These are phyloP conservation scores for Drosophila baimaii DNA, from an alignment of 1,140 invertebrate genomes.

Conservation along the genomic window DNA sequence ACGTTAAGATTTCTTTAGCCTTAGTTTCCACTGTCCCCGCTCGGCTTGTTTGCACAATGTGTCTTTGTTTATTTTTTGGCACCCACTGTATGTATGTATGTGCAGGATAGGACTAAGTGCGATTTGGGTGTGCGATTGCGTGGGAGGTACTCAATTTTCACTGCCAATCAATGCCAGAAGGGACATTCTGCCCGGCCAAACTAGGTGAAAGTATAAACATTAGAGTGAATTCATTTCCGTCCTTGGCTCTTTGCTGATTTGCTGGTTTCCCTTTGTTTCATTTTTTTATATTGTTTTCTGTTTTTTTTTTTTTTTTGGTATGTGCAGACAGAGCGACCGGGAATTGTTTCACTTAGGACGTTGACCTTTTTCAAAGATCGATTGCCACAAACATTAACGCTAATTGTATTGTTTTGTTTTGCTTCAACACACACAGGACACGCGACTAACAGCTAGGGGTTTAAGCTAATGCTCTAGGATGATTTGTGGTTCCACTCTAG, in stretches of 20 bases:
- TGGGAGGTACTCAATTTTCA: conserved; percentile 56
- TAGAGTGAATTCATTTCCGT: conserved; percentile 47
- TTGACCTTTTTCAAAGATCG: conserved; percentile 71
- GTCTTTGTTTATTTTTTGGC: conserved; percentile 61
- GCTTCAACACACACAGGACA: conserved; percentile 65
- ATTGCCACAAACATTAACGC: conserved; percentile 55
- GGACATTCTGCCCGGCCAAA: conserved; percentile 26
- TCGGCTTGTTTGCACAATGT: conserved; percentile 39
- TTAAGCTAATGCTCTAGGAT: conserved; percentile 73
- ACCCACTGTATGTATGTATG: conserved; percentile 65
- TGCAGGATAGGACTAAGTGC: conserved; percentile 4
- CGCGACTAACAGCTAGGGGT: conserved; percentile 68
- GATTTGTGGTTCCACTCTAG: conserved; percentile 33
- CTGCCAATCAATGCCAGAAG: conserved; percentile 40
- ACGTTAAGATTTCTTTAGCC: conserved; percentile 43
- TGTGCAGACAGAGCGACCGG: conserved; percentile 66
- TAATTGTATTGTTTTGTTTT: conserved; percentile 43
- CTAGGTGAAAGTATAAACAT: conserved; percentile 42
- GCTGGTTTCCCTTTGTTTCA: conserved; percentile 26
- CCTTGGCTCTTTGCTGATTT: conserved; percentile 31
- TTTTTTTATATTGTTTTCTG: conserved; percentile 12
- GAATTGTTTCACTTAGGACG: conserved; percentile 57
- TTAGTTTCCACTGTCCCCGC: conserved; percentile 48
- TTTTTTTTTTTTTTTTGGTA: conserved; percentile 62
- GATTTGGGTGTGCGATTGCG: conserved; percentile 29